Percentiles rank a stretch among this genome's conserved stretches.
Conservation (phyloP, 2,113 vertebrate species). For the Glareola pratincola region DNA sequence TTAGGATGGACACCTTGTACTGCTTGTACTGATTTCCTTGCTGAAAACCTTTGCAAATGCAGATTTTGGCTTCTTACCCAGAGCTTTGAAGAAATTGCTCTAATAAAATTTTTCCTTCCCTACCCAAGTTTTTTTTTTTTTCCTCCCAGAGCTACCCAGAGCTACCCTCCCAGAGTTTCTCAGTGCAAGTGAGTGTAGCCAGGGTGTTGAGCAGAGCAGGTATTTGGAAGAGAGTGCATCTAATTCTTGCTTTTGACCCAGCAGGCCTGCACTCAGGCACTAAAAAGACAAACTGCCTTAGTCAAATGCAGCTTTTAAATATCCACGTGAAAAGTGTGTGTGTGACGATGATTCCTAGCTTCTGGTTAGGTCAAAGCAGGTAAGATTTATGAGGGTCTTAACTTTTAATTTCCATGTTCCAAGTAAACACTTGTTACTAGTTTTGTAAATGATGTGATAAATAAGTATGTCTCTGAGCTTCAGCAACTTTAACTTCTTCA, state of each 20-base stretch:
- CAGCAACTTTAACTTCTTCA: background rate
- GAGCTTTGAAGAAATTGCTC: slow-evolving; percentile 40
- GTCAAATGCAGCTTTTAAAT: background rate
- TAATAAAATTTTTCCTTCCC: slow-evolving; percentile 15
- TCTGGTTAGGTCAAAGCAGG: background rate
- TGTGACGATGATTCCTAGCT: background rate
- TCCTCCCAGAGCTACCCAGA: background rate
- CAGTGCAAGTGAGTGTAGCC: slow-evolving; percentile 2
- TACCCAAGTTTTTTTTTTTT: background rate
- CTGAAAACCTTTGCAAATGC: slow-evolving; percentile 49
- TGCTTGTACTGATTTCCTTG: slow-evolving; percentile 51
- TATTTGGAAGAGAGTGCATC: background rate
- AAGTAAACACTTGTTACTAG: background rate
- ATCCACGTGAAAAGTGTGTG: background rate
- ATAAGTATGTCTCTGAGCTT: background rate
- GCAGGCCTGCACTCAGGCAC: background rate
- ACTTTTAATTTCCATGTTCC: background rate
- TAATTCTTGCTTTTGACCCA: background rate
- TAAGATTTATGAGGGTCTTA: background rate
- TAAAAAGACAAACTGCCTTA: background rate
- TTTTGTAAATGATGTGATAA: background rate
- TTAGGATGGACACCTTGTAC: slow-evolving; percentile 36
- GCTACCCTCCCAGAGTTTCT: background rate
- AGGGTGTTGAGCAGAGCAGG: background rate
- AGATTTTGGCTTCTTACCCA: slow-evolving; percentile 53